These are phyloP conservation scores for Trichomalopsis sarcophagae DNA, from an alignment of 1,140 invertebrate genomes.

Conservation along the genomic window DNA sequence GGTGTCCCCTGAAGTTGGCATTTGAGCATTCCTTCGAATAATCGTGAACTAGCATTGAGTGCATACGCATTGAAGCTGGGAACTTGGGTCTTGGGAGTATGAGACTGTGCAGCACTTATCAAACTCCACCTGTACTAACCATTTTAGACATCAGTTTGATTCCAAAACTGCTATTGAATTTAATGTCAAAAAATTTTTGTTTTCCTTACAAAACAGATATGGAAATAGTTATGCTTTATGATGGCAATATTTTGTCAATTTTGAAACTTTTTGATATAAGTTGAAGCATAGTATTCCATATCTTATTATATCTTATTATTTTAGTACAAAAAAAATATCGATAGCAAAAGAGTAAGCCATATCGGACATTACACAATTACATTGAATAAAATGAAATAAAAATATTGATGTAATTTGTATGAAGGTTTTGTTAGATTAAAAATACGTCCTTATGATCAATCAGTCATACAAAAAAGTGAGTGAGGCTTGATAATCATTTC, in stretches of 20 bases:
- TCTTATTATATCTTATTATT: not conserved
- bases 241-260: constrained; percentile 12
- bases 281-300: constrained; percentile 11
- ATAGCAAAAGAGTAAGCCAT: not conserved
- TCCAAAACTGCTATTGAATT: not conserved
- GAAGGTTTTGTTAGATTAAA: not conserved
- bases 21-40: too few species aligned
- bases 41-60: too few species aligned
- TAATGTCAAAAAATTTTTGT: not conserved
- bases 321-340: not conserved
- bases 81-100: too few species aligned
- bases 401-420: not conserved
- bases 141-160: too few species aligned
- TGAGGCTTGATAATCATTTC: not conserved
- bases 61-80: too few species aligned
- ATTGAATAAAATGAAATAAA: constrained; percentile 24
- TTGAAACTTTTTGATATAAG: not conserved
- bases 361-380: constrained; percentile 2
- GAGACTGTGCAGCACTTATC: too few species aligned
- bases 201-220: not conserved
- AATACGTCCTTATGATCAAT: not conserved
- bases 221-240: not conserved
- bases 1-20: too few species aligned
- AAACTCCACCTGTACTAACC: too few species aligned
- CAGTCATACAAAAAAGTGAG: not conserved